phyloP scores from a whole-genome alignment of 2,888 invertebrate genomes.

The Drosophila koepferae region DNA sequence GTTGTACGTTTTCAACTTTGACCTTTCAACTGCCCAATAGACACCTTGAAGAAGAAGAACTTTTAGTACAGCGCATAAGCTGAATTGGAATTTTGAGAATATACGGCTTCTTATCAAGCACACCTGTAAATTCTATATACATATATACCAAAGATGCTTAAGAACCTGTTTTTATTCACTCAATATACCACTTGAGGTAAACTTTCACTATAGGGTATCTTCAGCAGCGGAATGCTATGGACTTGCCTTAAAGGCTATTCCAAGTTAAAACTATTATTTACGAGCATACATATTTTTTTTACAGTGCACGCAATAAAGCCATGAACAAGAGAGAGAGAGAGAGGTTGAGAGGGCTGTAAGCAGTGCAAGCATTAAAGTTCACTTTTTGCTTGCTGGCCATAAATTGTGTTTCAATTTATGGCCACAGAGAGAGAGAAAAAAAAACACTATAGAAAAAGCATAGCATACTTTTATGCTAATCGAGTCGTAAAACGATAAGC shows the following conservation, averaged over 20 bases:
- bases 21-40: neutral
- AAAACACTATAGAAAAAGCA: slow-evolving; percentile 17
- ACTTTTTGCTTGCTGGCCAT: slow-evolving; percentile 13
- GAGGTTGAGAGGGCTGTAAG: neutral
- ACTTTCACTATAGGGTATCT: neutral
- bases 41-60: neutral
- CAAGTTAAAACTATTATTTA: slow-evolving; percentile 29
- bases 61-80: neutral
- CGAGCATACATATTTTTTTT: slow-evolving; percentile 18
- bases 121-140: neutral
- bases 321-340: neutral
- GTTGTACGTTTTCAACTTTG: neutral
- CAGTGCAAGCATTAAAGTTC: neutral
- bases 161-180: neutral
- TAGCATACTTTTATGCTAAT: slow-evolving; percentile 56
- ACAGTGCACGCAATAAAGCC: slow-evolving; percentile 28
- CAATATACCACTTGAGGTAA: neutral
- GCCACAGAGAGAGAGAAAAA: neutral
- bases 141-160: neutral
- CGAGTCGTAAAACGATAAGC: slow-evolving; percentile 39
- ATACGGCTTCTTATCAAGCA: slow-evolving; percentile 7
- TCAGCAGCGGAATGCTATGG: slow-evolving; percentile 7
- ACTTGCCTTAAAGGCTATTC: slow-evolving; percentile 12
- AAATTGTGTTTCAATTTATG: slow-evolving; percentile 35
- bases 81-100: neutral